Percentiles rank a stretch among this genome's conserved stretches.
These are phyloP conservation scores for Dunckerocampus dactyliophorus DNA, from an alignment of 2,113 vertebrate species.

Conservation along the genomic window DNA sequence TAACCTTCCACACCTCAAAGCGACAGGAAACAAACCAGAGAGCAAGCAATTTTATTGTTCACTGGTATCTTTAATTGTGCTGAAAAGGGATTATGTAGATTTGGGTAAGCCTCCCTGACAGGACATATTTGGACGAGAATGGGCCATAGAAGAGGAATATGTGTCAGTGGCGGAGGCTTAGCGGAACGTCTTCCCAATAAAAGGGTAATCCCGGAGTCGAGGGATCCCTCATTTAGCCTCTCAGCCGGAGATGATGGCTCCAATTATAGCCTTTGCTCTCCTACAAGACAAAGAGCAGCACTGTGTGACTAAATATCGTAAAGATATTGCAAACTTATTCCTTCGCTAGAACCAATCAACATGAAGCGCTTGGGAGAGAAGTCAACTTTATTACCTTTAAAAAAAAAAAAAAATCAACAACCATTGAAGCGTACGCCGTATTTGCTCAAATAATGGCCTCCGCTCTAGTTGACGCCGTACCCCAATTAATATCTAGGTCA, in stretches of 20 bases:
- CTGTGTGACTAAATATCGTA: conserved; percentile 63
- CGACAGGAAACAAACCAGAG: conserved; percentile 75
- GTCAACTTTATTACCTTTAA: conserved; percentile 15
- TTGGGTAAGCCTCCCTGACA: conserved; percentile 78
- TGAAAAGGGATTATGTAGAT: conserved; percentile 81
- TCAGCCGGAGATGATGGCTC: conserved; percentile 68
- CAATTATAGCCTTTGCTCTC: conserved; percentile 62
- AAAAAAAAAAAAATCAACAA: conserved; percentile 5
- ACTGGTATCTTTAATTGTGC: conserved; percentile 82
- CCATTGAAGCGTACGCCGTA: not conserved
- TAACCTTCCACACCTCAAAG: conserved; percentile 50
- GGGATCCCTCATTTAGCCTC: conserved; percentile 74
- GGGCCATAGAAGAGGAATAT: conserved; percentile 74
- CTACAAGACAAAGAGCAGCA: conserved; percentile 59
- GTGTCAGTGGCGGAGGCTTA: conserved; percentile 76
- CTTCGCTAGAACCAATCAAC: conserved; percentile 3
- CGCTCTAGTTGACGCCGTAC: too few relatives aligned
- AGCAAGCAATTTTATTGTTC: conserved; percentile 82
- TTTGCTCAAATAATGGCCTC: not conserved
- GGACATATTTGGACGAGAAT: conserved; percentile 78
- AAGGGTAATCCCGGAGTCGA: conserved; percentile 77
- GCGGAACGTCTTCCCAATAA: conserved; percentile 74
- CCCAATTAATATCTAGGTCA: too few relatives aligned
- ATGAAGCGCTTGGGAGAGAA: not conserved
- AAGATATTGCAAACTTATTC: conserved; percentile 55